Evolutionary conservation across 1,140 invertebrate genomes (phyloP), one percentile per base, ranked within the genome.

Genomic region (Mycetomoellerius zeteki): DNA sequence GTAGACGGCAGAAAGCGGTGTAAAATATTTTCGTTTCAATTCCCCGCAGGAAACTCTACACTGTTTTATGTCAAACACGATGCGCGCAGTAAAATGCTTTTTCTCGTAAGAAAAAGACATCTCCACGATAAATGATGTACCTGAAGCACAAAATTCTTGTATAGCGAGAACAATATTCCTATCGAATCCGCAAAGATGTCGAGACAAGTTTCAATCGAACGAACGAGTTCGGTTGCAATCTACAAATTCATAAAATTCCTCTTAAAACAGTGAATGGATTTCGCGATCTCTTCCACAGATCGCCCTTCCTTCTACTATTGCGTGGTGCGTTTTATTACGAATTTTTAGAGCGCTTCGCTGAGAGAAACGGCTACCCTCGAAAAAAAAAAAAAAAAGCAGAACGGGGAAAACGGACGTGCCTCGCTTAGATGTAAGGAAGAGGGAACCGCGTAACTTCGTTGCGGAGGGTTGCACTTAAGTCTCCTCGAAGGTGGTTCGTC

Each of bases 221-320:
- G 65, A 56, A 89, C 27, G 60, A 89, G 82, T 62, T 89, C 65
- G 75, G 65, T 90, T 80, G 76, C 75, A 87, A 85, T 86, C 75
- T 90, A 88, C 87, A 90, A 81, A 89, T 89, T 89, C 85, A 76
- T 89, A 87, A 90, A 89, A 90, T 78, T 80, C 54, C 54, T 58
- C 21, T 50, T 77, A 43, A 37, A 77, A 64, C 76, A 24, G 33
- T 52, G 27, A 7, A 58, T 21, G 14, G 14, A 3, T 7, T 8
- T 58, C 77, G 21, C 10, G 37, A 21, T 24, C 56, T 14, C 12
- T 56, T 54, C 5, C 60, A 5, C 50, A n/a, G 19, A 27, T 14
- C 37, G n/a, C 21, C 1, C n/a, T 24, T 5, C 52, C 37, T 56
- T 0, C 12, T 27, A 6, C 16, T 14, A 3, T 8, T 24, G 62